phyloP scores from a whole-genome alignment of 2,888 invertebrate species.

The Saturnia pavonia region DNA sequence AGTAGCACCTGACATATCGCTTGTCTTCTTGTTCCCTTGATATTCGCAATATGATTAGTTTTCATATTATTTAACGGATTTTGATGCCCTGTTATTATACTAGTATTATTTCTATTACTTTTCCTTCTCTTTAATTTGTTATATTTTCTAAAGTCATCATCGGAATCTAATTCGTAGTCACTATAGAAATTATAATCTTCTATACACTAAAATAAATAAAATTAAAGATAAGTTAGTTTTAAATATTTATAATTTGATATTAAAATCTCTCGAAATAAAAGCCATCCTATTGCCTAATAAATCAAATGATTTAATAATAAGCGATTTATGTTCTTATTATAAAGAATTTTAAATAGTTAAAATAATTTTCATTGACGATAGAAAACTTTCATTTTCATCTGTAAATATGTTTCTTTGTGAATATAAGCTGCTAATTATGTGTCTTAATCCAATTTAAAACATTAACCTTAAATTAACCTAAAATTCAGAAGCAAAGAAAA shows the following conservation, averaged over 20 bases:
- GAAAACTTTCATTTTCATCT: no score
- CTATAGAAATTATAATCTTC: neutral
- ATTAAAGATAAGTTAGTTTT: neutral
- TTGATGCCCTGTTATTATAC: neutral
- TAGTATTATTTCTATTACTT: neutral
- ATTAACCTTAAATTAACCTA: no score
- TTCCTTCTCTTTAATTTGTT: constrained; percentile 23
- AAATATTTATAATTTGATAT: neutral
- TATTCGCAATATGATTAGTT: neutral
- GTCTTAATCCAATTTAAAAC: no score
- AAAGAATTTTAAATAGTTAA: no score
- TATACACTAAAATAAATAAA: constrained; percentile 16
- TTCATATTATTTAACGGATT: neutral
- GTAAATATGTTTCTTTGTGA: no score
- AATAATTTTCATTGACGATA: no score
- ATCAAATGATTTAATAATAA: no score
- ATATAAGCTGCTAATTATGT: no score
- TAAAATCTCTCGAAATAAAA: neutral
- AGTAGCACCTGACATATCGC: constrained; percentile 23
- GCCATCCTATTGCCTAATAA: neutral
- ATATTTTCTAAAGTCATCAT: constrained; percentile 22
- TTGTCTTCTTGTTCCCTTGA: constrained; percentile 19
- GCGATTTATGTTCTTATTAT: no score
- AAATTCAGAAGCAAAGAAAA: no score
- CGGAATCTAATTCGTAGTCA: constrained; percentile 4